Conservation (phyloP, 2,888 invertebrate species). For the Dynastes tityus region DNA sequence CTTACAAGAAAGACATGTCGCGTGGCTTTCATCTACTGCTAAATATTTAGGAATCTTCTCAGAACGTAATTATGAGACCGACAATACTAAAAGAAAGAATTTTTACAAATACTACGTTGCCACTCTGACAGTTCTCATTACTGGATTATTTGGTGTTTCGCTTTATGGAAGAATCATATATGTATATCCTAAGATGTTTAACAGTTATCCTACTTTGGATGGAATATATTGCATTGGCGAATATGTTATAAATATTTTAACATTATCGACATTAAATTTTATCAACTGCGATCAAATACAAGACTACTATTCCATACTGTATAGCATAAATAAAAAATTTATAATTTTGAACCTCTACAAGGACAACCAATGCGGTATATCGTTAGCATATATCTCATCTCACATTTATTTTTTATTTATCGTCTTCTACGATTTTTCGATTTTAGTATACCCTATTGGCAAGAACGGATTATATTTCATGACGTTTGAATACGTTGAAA, state of each 20-base stretch:
- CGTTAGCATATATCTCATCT: background rate
- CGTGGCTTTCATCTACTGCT: background rate
- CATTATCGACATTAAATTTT: conserved; percentile 5
- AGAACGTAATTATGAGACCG: background rate
- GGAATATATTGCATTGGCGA: conserved; percentile 16
- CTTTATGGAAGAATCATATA: conserved; percentile 22
- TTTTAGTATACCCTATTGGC: background rate
- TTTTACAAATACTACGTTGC: conserved; percentile 6
- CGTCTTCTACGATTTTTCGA: conserved; percentile 3
- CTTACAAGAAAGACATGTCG: background rate
- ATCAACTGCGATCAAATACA: background rate
- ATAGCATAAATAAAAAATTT: conserved; percentile 3
- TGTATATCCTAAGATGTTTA: background rate
- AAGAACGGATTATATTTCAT: background rate
- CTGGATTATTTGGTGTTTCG: background rate
- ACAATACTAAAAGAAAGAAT: background rate
- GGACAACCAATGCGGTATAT: background rate
- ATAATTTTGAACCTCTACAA: background rate
- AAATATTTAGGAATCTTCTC: conserved; percentile 30
- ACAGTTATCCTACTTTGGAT: conserved; percentile 11
- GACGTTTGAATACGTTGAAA: conserved; percentile 22
- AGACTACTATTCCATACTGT: background rate
- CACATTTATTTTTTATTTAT: conserved; percentile 1
- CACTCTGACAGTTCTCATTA: background rate
- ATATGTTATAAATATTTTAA: conserved; percentile 11